Conservation (phyloP, 1,140 invertebrate species). For the Leguminivora glycinivorella region DNA sequence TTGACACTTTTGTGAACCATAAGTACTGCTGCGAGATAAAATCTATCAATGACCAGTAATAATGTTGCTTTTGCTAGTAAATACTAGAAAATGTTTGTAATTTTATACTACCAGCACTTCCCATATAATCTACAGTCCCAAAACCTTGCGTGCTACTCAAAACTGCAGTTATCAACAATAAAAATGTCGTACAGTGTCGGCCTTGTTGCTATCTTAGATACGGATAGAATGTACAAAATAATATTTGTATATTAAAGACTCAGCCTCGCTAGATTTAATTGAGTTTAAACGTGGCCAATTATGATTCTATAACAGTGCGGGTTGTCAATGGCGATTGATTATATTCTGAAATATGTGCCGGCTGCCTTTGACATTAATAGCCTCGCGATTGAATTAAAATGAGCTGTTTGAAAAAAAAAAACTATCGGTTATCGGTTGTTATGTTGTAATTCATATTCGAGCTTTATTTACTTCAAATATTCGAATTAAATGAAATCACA, state of each 20-base stretch:
- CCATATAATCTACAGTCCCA: not conserved
- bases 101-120: not conserved
- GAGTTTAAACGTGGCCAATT: slow-evolving; percentile 3
- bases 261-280: slow-evolving; percentile 1
- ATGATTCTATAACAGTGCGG: not conserved
- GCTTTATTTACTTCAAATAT: too few species aligned
- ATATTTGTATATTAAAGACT: too few species aligned
- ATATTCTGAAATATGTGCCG: not conserved
- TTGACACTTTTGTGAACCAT: too few species aligned
- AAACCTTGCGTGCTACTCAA: not conserved
- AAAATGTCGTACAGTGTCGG: not conserved
- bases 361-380: not conserved
- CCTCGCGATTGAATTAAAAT: slow-evolving; percentile 11
- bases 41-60: too few species aligned
- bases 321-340: slow-evolving; percentile 1
- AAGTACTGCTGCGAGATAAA: too few species aligned
- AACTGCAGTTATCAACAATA: not conserved
- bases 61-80: too few species aligned
- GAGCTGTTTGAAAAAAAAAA: not conserved
- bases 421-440: not conserved
- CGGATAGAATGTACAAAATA: slow-evolving; percentile 4
- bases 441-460: too few species aligned
- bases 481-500: too few species aligned
- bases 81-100: not conserved
- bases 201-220: slow-evolving; percentile 25